phyloP scores from a whole-genome alignment of 2,113 vertebrate genomes.

The Scomber japonicus region DNA sequence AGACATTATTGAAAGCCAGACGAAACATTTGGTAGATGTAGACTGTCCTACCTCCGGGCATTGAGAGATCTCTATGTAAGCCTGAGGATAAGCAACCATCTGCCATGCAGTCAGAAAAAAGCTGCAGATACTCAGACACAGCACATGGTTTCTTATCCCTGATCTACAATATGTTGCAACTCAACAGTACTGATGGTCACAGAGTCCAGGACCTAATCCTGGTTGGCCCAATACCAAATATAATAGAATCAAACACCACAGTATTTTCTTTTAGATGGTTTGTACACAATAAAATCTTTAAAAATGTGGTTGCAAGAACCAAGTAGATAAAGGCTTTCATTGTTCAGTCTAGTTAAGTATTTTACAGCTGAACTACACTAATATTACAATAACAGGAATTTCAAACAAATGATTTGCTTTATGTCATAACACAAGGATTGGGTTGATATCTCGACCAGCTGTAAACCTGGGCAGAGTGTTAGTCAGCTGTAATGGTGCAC shows the following conservation, averaged over 20 bases:
- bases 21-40: constrained; percentile 12
- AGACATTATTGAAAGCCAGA: background rate
- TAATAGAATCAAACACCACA: background rate
- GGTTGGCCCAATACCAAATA: background rate
- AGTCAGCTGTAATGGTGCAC: background rate
- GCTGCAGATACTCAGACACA: background rate
- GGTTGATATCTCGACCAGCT: background rate
- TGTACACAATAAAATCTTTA: background rate
- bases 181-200: background rate
- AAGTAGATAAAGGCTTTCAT: background rate
- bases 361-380: background rate
- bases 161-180: constrained; percentile 1
- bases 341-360: background rate
- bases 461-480: background rate
- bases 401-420: background rate
- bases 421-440: background rate
- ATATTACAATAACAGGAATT: background rate
- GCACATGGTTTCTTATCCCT: constrained; percentile 32
- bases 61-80: constrained; percentile 46
- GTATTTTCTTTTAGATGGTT: background rate
- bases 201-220: background rate
- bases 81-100: constrained; percentile 60
- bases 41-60: background rate
- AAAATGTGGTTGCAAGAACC: background rate
- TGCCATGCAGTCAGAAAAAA: constrained; percentile 40